Percentiles rank a stretch among this genome's conserved stretches.
Evolutionary conservation across 2,888 invertebrate species (phyloP).

Genomic region (Calameuta idolon): DNA sequence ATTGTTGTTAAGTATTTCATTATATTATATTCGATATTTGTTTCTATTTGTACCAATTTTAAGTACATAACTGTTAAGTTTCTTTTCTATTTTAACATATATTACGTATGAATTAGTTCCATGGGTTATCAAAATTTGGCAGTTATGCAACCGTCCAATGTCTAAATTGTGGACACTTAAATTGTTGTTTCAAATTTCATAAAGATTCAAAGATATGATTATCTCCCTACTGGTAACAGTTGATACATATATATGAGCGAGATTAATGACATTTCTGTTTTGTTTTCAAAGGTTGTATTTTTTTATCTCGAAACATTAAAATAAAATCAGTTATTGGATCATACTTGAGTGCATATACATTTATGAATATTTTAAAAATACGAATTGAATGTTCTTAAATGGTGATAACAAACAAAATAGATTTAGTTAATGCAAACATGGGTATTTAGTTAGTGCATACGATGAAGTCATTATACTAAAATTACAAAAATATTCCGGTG

Average conservation of each 20-base stretch:
- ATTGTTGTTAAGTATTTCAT: background rate
- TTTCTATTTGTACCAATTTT: constrained; percentile 1
- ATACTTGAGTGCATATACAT: background rate
- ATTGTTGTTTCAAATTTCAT: background rate
- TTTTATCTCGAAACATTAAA: background rate
- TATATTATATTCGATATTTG: background rate
- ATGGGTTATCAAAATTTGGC: constrained; percentile 25
- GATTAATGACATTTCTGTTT: background rate
- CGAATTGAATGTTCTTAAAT: background rate
- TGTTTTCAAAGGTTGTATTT: background rate
- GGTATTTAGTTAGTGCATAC: background rate
- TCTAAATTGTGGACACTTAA: constrained; percentile 6
- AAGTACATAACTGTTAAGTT: background rate
- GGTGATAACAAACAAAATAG: background rate
- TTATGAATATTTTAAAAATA: background rate
- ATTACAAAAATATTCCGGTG: background rate
- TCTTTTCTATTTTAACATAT: background rate
- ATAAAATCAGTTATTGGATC: background rate
- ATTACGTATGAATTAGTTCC: background rate
- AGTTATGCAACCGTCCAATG: constrained; percentile 29
- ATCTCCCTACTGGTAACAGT: background rate
- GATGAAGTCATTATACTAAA: background rate
- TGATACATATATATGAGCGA: background rate
- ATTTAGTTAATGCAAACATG: background rate
- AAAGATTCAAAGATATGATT: constrained; percentile 1